A percentile compares a stretch with the other conserved stretches of the same genome.
phyloP scores from a whole-genome alignment of 2,113 vertebrate genomes.

The Paralichthys olivaceus region DNA sequence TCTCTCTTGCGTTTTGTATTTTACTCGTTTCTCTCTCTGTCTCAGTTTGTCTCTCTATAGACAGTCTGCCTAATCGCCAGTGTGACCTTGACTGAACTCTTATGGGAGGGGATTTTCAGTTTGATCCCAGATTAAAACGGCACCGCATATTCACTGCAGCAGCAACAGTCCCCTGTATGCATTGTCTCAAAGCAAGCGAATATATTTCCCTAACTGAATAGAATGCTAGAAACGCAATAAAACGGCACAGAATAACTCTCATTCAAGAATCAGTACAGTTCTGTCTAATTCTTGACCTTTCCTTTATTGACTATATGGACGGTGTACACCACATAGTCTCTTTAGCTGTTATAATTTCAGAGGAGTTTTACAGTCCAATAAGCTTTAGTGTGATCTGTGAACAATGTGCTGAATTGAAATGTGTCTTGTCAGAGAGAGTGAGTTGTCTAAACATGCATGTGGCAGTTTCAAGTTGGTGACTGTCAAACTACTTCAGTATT shows the following conservation, averaged over 20 bases:
- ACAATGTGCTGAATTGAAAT: slow-evolving; percentile 42
- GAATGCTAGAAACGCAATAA: slow-evolving; percentile 25
- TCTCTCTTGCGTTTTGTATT: not conserved
- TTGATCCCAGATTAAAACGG: slow-evolving; percentile 86
- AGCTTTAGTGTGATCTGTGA: slow-evolving; percentile 23
- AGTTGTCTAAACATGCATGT: slow-evolving; percentile 49
- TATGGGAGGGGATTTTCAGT: slow-evolving; percentile 81
- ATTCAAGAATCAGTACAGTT: slow-evolving; percentile 9
- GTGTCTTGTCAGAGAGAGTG: slow-evolving; percentile 8
- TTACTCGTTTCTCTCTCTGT: slow-evolving; percentile 27
- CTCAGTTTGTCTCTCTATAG: slow-evolving; percentile 66
- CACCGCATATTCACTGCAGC: slow-evolving; percentile 74
- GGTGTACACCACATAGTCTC: not conserved
- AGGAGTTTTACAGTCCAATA: not conserved
- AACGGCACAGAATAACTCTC: slow-evolving; percentile 11
- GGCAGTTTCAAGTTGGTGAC: slow-evolving; percentile 22
- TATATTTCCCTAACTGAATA: slow-evolving; percentile 15
- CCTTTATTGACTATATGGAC: slow-evolving; percentile 6
- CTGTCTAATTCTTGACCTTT: slow-evolving; percentile 34
- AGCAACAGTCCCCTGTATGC: slow-evolving; percentile 65
- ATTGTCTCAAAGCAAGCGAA: slow-evolving; percentile 46
- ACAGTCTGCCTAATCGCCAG: slow-evolving; percentile 79
- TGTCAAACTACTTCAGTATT: slow-evolving; percentile 17
- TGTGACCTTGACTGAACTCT: slow-evolving; percentile 84
- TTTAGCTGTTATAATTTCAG: not conserved